phyloP scores from a whole-genome alignment of 2,113 vertebrate genomes.

The Donacobius atricapilla region DNA sequence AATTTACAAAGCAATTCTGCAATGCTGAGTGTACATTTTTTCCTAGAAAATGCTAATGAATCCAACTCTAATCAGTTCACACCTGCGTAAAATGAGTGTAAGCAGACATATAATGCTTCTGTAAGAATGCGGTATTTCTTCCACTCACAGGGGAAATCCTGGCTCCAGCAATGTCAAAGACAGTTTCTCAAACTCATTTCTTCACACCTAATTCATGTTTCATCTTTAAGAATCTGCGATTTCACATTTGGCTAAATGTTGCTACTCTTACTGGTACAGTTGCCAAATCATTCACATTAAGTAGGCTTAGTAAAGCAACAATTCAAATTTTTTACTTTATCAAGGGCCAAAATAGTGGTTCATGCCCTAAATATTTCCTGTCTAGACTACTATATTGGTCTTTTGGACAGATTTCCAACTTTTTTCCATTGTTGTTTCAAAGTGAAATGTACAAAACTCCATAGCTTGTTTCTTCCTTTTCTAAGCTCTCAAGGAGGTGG shows the following conservation, averaged over 20 bases:
- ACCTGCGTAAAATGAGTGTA: not conserved
- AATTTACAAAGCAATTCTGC: not conserved
- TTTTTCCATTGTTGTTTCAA: conserved; percentile 44
- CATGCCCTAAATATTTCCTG: conserved; percentile 69
- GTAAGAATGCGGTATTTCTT: not conserved
- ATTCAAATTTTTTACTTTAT: conserved; percentile 61
- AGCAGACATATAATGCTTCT: conserved; percentile 39
- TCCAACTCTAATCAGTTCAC: conserved; percentile 7
- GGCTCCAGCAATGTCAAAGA: not conserved
- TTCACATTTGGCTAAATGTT: not conserved
- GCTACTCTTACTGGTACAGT: not conserved
- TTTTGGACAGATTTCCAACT: conserved; percentile 35
- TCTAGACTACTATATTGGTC: conserved; percentile 71
- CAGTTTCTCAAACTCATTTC: conserved; percentile 21
- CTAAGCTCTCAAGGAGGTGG: not conserved
- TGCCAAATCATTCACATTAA: conserved; percentile 27
- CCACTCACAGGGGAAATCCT: conserved; percentile 12
- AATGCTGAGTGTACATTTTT: not conserved
- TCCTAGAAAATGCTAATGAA: not conserved
- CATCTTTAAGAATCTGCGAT: not conserved
- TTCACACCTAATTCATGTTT: conserved; percentile 58
- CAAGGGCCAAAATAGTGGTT: conserved; percentile 47
- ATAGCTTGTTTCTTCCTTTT: not conserved
- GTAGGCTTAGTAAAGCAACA: conserved; percentile 4
- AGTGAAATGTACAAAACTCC: not conserved